Conservation (phyloP, 2,888 invertebrate genomes). For the Alloscopus bannaensis region DNA sequence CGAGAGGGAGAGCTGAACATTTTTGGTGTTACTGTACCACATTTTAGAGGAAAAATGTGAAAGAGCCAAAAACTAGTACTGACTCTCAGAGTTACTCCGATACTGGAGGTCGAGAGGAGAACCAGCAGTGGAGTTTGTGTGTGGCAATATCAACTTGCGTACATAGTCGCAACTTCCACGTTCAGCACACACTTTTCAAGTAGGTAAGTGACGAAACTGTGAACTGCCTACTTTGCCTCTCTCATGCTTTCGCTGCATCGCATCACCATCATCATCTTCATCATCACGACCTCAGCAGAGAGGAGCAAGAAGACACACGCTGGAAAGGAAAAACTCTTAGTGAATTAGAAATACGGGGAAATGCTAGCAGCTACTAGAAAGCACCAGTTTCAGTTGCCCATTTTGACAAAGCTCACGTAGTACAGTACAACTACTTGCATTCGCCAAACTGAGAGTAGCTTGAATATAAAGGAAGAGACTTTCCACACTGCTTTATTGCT, state of each 20-base stretch:
- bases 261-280: constrained; percentile 39
- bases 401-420: too few species aligned
- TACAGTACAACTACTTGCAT: background rate
- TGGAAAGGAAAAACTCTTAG: background rate
- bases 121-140: too few species aligned
- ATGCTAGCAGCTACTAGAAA: background rate
- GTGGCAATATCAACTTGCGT: too few species aligned
- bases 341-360: constrained; percentile 9
- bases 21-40: constrained; percentile 7
- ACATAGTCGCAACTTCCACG: too few species aligned
- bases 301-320: background rate
- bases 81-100: too few species aligned
- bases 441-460: background rate
- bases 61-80: constrained; percentile 32
- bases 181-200: too few species aligned
- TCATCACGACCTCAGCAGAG: constrained; percentile 28
- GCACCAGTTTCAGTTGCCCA: background rate
- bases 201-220: constrained; percentile 27
- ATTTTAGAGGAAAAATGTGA: constrained; percentile 27
- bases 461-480: too few species aligned
- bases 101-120: too few species aligned
- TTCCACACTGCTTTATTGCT: too few species aligned
- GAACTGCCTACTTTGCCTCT: too few species aligned
- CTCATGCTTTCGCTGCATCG: constrained; percentile 26
- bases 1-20: background rate